Conservation (phyloP, 2,888 invertebrate species). For the Nesidiocoris tenuis region DNA sequence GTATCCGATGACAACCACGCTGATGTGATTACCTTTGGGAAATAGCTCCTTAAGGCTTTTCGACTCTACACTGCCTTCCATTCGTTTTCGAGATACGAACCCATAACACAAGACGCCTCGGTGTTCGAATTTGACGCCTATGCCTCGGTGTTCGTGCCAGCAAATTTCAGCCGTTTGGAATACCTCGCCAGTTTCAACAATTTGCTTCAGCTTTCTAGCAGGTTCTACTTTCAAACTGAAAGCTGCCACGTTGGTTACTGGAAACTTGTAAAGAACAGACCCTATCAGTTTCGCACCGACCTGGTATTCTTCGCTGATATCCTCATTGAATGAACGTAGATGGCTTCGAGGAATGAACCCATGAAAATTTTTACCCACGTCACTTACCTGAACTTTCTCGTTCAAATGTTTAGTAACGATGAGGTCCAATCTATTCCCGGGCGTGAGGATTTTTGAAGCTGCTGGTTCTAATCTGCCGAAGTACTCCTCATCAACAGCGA, state of each 20-base stretch:
- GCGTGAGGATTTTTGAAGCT: conserved; percentile 52
- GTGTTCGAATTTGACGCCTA: conserved; percentile 37
- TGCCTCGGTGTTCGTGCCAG: conserved; percentile 30
- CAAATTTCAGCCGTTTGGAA: conserved; percentile 42
- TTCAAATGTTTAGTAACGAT: conserved; percentile 56
- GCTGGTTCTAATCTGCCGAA: background rate
- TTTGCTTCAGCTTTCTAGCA: conserved; percentile 5
- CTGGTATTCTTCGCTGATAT: conserved; percentile 25
- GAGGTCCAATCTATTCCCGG: conserved; percentile 61
- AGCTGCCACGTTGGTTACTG: conserved; percentile 35
- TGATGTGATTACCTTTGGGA: conserved; percentile 56
- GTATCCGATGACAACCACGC: conserved; percentile 62
- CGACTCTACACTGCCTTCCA: conserved; percentile 54
- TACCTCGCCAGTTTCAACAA: conserved; percentile 30
- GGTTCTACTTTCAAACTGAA: conserved; percentile 32
- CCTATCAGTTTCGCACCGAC: conserved; percentile 36
- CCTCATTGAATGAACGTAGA: conserved; percentile 31
- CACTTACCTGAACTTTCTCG: conserved; percentile 20
- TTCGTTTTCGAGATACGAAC: conserved; percentile 53
- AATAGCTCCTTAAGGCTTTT: conserved; percentile 58
- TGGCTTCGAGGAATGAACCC: conserved; percentile 45
- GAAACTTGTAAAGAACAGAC: conserved; percentile 45
- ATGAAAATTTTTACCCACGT: conserved; percentile 10
- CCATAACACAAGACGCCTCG: conserved; percentile 50
- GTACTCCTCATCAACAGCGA: conserved; percentile 55